phyloP scores from a whole-genome alignment of 2,888 invertebrate species.

The Caenorhabditis wallacei region DNA sequence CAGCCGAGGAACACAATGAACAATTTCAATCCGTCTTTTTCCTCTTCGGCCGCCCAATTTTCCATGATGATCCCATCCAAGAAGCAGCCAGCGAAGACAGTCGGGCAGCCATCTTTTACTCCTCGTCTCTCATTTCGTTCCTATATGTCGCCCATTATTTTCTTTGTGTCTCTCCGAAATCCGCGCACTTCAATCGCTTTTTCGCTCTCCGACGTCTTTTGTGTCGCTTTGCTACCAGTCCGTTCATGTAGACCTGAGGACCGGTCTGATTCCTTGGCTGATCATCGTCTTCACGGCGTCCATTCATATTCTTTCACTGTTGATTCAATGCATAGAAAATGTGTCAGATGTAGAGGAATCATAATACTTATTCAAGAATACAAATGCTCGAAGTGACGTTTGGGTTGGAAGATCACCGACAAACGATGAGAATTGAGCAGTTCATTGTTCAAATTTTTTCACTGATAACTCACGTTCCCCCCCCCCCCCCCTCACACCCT shows the following conservation, averaged over 20 bases:
- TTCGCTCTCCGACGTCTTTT: conserved; percentile 31
- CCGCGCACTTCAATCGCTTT: conserved; percentile 43
- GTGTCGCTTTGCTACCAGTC: conserved; percentile 33
- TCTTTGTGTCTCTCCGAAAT: conserved; percentile 49
- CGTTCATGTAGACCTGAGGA: conserved; percentile 44
- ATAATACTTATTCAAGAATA: conserved; percentile 15
- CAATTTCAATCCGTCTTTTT: conserved; percentile 25
- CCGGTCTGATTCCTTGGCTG: conserved; percentile 50
- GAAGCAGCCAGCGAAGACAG: conserved; percentile 35
- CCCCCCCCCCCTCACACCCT: neutral
- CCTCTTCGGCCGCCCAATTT: conserved; percentile 8
- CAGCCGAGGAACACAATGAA: conserved; percentile 26
- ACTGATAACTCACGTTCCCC: conserved; percentile 53
- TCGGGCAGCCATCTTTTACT: conserved; percentile 27
- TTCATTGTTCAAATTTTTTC: neutral
- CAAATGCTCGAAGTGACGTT: conserved; percentile 8
- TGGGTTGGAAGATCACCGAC: conserved; percentile 57
- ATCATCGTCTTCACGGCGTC: conserved; percentile 44
- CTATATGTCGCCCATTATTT: conserved; percentile 29
- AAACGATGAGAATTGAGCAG: conserved; percentile 54
- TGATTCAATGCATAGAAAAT: conserved; percentile 48
- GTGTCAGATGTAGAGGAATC: conserved; percentile 16
- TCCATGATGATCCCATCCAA: conserved; percentile 40
- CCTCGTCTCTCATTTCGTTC: conserved; percentile 26
- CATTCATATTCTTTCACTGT: conserved; percentile 42